Evolutionary conservation across 2,113 vertebrate genomes (phyloP), one percentile per base, ranked within the genome.

Genomic region (Hylia prasina): DNA sequence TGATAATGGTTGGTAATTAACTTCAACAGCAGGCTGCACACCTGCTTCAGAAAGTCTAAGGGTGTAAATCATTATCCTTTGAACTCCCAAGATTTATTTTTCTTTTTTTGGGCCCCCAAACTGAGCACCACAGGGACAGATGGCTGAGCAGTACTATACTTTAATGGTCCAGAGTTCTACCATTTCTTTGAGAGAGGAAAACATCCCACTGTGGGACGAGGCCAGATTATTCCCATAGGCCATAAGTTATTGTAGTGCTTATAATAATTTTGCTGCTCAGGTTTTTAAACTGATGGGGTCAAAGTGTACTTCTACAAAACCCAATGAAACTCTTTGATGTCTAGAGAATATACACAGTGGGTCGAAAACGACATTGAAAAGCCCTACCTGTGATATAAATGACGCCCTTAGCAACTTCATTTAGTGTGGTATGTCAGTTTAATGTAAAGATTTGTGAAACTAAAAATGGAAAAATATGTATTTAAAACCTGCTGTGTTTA

Each of bases 1-100:
- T 60, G 72, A 30, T 94, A 84, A 76, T 84, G n/a, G 61, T 70
- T 92, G 28, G 40, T 78, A 95, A 94, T 96, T 94, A 96, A 78
- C 60, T 92, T 65, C 72, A 91, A 84, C 83, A 95, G 89, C 83
- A 90, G 89, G 86, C 64, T 79, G 45, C 71, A 93, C 91, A 93
- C 84, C 93, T 96, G 87, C 50, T 90, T 93, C 47, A 87, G 63
- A 39, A 94, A 28, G 33, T 90, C 58, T 73, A 54, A 70, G 35
- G 23, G 40, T 88, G 51, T 92, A 96, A 90, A 83, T 88, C 19
- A 78, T 88, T 86, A 90, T 81, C 12, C 30, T 9, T 22, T 80
- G 30, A 77, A 82, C 54, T 93, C 75, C 11, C 10, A 65, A 78
- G 65, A 84, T 79, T 87, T 94, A 83, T 90, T 89, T 82, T 76